phyloP scores from a whole-genome alignment of 2,888 invertebrate genomes.

The Drosophila ustulata region DNA sequence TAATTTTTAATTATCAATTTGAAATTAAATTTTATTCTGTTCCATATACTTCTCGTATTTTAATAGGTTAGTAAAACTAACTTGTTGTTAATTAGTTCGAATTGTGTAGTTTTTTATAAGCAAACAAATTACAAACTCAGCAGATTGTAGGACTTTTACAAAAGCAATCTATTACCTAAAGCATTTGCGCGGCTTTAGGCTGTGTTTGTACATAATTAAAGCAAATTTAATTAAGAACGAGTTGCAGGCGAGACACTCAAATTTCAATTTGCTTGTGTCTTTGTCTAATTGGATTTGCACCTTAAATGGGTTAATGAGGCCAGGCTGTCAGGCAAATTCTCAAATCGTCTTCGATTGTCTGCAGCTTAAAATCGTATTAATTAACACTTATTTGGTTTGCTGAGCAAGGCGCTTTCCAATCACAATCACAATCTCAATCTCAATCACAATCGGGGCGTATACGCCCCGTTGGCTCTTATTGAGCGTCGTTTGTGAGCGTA shows the following conservation, averaged over 20 bases:
- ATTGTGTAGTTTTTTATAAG: no score
- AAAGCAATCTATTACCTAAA: not conserved
- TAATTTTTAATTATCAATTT: no score
- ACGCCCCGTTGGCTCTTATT: constrained; percentile 40
- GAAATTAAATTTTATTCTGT: no score
- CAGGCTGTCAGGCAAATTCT: constrained; percentile 32
- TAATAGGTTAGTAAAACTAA: no score
- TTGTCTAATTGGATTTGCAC: constrained; percentile 67
- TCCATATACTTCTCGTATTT: no score
- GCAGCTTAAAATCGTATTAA: constrained; percentile 69
- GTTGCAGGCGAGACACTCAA: constrained; percentile 15
- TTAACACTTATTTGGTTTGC: constrained; percentile 67
- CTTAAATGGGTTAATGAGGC: constrained; percentile 71
- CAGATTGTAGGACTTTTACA: not conserved
- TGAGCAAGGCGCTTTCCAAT: constrained; percentile 51
- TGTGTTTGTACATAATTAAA: constrained; percentile 36
- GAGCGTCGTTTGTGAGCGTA: constrained; percentile 49
- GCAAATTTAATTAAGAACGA: constrained; percentile 48
- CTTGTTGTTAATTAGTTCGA: no score
- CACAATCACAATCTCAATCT: constrained; percentile 19
- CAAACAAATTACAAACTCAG: not conserved
- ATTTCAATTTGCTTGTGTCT: constrained; percentile 49
- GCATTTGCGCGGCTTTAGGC: constrained; percentile 8
- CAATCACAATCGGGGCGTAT: constrained; percentile 33
- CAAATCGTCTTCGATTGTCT: constrained; percentile 52